Evolutionary conservation across 2,888 invertebrate genomes (phyloP), one percentile per base, ranked within the genome.

Genomic region (Spisula subtruncata): DNA sequence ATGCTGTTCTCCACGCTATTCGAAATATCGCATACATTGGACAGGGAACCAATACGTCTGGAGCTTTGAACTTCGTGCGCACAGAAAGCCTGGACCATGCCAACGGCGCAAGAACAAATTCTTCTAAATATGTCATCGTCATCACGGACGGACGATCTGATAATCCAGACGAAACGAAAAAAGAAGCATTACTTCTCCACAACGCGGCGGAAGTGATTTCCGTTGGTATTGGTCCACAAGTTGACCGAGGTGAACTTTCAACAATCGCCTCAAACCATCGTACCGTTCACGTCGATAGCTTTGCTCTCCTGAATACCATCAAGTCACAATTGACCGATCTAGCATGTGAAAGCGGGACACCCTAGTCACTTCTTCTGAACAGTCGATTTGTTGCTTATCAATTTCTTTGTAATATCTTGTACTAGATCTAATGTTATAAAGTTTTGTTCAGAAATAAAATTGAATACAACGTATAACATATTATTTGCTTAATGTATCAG

Each of bases 91-190:
- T 94, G 35, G 46, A 51, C 29, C 81, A 87, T 16, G 41, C 79
- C 6, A 79, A 92, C 66, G 94, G 94, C 16, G 92, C 85, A 0
- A 83, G 94, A 10, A 14, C 56, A 18, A 91, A 91, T 79, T 89
- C 93, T 20, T 84, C 91, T 56, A 94, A 90, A 93, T 96, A 89
- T 82, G 93, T 91, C 0, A 92, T 94, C 35, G 92, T 93, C 4
- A 95, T 96, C n/a, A 93, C 94, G 0, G 93, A 94, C 35, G 94
- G 94, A 56, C 90, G 91, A 16, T 94, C 94, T 2, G 89, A 89
- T 48, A 88, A 92, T 66, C 91, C 90, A 29, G 86, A 87, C 25
- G 83, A 71, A 6, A 94, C 94, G 14, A 86, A 88, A 35, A 41
- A 71, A 8, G 93, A 93, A n/a, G 93, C 94, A 20, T 20, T 79